Percentiles rank a stretch among this genome's conserved stretches.
phyloP scores from a whole-genome alignment of 1,140 invertebrate genomes.

The Melitaea cinxia region DNA sequence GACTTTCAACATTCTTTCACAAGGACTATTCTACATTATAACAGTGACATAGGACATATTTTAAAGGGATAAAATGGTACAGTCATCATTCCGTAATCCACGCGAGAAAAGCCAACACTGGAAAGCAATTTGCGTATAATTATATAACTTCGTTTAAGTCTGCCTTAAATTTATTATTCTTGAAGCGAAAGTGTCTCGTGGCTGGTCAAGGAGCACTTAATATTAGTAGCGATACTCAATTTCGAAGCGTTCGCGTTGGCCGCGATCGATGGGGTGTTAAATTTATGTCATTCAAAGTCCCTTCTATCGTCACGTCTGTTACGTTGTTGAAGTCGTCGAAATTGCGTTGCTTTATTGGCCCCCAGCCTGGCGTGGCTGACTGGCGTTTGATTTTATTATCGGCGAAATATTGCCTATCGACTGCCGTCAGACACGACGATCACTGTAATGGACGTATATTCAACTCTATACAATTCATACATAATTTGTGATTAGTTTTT shows the following conservation, averaged over 20 bases:
- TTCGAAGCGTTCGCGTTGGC: background rate
- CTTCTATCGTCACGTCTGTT: conserved; percentile 12
- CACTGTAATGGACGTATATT: too few relatives aligned
- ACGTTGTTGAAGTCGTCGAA: conserved; percentile 19
- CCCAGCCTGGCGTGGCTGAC: background rate
- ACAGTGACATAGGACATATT: too few relatives aligned
- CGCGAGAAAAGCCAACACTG: too few relatives aligned
- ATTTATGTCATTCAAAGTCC: conserved; percentile 18
- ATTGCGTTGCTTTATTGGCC: conserved; percentile 23
- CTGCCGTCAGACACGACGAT: background rate
- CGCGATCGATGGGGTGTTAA: conserved; percentile 1
- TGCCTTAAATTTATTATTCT: background rate
- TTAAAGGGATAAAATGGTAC: too few relatives aligned
- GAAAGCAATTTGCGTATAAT: too few relatives aligned
- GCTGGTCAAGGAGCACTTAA: background rate
- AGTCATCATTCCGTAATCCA: too few relatives aligned
- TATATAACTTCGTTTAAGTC: too few relatives aligned
- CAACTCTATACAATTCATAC: too few relatives aligned
- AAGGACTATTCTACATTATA: too few relatives aligned
- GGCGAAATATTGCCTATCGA: conserved; percentile 12
- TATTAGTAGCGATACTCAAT: background rate
- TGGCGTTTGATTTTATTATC: conserved; percentile 17
- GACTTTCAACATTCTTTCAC: too few relatives aligned
- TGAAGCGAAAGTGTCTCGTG: background rate
- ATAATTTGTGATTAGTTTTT: too few relatives aligned